Conservation (phyloP, 2,797 vertebrate species). For the Brotula barbata region DNA sequence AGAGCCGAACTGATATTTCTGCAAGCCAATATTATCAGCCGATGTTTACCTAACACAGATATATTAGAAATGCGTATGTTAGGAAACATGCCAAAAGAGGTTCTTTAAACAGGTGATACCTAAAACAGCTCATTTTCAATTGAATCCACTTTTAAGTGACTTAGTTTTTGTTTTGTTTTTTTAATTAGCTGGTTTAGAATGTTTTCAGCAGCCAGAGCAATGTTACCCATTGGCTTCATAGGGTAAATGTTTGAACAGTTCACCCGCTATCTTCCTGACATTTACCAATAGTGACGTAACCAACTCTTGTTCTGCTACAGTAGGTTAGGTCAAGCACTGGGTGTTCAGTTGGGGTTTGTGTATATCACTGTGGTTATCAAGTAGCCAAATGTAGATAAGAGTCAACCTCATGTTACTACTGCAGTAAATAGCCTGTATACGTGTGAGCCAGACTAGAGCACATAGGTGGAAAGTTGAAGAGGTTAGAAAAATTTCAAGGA, state of each 20-base stretch:
- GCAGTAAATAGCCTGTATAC: background rate
- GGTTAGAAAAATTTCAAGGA: background rate
- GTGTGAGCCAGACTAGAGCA: slow-evolving; percentile 1
- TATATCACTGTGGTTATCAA: slow-evolving; percentile 36
- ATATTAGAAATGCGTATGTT: no score
- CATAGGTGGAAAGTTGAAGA: background rate
- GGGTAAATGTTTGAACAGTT: slow-evolving; percentile 33
- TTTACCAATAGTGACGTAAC: slow-evolving; percentile 58
- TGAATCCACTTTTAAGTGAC: no score
- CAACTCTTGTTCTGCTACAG: slow-evolving; percentile 39
- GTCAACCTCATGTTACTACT: background rate
- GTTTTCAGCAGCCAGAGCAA: no score
- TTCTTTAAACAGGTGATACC: no score
- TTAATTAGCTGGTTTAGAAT: no score
- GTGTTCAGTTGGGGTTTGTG: slow-evolving; percentile 11
- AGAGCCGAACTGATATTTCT: no score
- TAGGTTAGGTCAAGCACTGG: slow-evolving; percentile 41
- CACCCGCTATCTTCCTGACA: slow-evolving; percentile 49
- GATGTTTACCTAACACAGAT: no score
- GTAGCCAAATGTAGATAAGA: slow-evolving; percentile 18
- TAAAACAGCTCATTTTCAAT: no score
- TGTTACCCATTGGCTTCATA: no score
- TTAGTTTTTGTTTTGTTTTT: no score
- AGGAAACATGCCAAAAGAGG: no score
- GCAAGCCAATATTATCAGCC: no score